phyloP scores from a whole-genome alignment of 2,888 invertebrate genomes.

The Oxyscelio sp. region DNA sequence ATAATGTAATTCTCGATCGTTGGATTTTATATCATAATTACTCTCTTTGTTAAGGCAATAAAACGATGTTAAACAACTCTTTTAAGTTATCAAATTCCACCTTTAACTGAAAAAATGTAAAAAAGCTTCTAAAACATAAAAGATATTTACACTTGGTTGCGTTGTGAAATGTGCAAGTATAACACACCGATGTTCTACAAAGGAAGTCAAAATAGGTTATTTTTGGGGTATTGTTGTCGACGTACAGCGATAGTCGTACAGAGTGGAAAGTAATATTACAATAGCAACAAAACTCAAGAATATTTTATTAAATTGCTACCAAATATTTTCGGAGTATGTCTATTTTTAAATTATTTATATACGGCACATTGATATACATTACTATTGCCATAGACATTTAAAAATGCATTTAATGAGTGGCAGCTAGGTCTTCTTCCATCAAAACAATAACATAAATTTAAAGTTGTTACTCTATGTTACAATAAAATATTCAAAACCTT shows the following conservation, averaged over 20 bases:
- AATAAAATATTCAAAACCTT: no score
- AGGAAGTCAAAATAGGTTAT: slow-evolving; percentile 63
- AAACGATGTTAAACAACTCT: slow-evolving; percentile 20
- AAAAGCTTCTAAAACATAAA: slow-evolving; percentile 59
- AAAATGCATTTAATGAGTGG: no score
- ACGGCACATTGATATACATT: no score
- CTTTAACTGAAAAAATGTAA: slow-evolving; percentile 47
- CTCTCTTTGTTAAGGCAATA: not conserved
- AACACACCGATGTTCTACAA: slow-evolving; percentile 47
- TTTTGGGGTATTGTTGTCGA: slow-evolving; percentile 50
- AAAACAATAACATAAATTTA: no score
- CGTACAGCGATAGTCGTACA: slow-evolving; percentile 11
- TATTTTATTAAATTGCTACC: no score
- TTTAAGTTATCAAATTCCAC: slow-evolving; percentile 39
- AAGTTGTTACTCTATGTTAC: no score
- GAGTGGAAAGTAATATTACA: slow-evolving; percentile 26
- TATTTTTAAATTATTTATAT: no score
- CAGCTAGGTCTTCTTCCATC: no score
- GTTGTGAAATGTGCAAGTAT: slow-evolving; percentile 31
- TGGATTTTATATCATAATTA: not conserved
- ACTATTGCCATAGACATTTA: no score
- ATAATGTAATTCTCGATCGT: not conserved
- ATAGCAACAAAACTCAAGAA: slow-evolving; percentile 7
- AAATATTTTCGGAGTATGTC: no score
- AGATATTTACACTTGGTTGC: slow-evolving; percentile 61